Percentiles rank a stretch among this genome's conserved stretches.
Evolutionary conservation across 2,113 vertebrate genomes (phyloP).

Genomic region (Elephantulus edwardii): DNA sequence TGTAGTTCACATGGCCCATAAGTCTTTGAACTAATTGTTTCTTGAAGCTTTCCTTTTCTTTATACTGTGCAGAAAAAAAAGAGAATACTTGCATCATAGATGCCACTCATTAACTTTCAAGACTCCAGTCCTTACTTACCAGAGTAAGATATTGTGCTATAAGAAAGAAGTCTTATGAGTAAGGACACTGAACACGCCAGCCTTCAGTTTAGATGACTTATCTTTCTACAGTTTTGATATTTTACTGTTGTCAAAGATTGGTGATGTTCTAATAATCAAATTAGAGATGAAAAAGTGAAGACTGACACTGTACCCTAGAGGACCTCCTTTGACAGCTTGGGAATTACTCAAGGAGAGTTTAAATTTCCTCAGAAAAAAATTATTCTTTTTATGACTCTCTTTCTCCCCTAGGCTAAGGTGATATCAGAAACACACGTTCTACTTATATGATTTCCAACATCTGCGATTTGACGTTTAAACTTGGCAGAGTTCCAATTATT

Average conservation of each 20-base stretch:
- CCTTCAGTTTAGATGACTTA: not conserved
- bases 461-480: not conserved
- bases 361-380: not conserved
- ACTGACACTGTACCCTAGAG: not conserved
- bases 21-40: too few species aligned
- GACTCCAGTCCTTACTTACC: too few species aligned
- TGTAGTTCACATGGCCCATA: too few species aligned
- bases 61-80: too few species aligned
- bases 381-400: not conserved
- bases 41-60: too few species aligned
- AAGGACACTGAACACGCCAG: not conserved
- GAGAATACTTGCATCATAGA: too few species aligned
- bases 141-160: too few species aligned
- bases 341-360: not conserved
- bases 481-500: not conserved
- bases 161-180: not conserved
- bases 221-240: not conserved
- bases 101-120: too few species aligned
- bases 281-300: not conserved
- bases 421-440: not conserved
- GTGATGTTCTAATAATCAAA: not conserved
- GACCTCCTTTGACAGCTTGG: not conserved
- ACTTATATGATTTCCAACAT: constrained; percentile 14
- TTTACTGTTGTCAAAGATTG: not conserved
- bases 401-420: not conserved